Percentiles rank a stretch among this genome's conserved stretches.
Evolutionary conservation across 64 coral and sea anemone species (phyloP).

Genomic region (Acropora tenuis): DNA sequence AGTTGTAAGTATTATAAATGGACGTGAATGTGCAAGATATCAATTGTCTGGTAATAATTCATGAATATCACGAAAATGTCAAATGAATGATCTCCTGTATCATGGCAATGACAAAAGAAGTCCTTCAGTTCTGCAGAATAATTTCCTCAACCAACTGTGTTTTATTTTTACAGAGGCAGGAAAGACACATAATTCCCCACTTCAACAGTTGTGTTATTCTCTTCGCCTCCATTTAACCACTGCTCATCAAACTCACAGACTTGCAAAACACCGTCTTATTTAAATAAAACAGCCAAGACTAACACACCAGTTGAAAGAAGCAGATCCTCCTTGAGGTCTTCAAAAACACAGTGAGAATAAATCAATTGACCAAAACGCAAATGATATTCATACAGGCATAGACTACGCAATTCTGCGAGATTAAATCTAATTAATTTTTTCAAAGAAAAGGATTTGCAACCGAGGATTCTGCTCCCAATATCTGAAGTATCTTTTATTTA

Average conservation of each 20-base stretch:
- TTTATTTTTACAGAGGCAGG: too few relatives aligned
- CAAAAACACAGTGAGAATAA: not conserved
- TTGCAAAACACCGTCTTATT: too few relatives aligned
- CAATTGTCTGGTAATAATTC: too few relatives aligned
- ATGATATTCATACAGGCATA: too few relatives aligned
- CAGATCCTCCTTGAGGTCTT: not conserved
- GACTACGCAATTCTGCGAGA: not conserved
- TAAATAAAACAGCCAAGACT: too few relatives aligned
- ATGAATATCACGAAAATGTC: too few relatives aligned
- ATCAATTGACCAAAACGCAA: too few relatives aligned
- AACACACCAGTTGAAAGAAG: not conserved
- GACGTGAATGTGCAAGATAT: not conserved
- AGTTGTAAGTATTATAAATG: not conserved
- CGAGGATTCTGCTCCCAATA: not conserved
- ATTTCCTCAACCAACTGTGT: too few relatives aligned
- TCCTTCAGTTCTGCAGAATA: too few relatives aligned
- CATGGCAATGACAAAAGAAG: too few relatives aligned
- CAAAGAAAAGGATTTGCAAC: not conserved
- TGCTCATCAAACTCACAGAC: not conserved
- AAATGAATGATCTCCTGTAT: too few relatives aligned
- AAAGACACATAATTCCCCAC: not conserved
- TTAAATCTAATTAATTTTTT: not conserved
- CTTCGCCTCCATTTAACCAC: not conserved
- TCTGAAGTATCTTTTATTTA: not conserved
- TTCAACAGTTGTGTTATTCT: not conserved